Conservation (phyloP, 1,140 invertebrate genomes). For the Tetramorium parvispinum region DNA sequence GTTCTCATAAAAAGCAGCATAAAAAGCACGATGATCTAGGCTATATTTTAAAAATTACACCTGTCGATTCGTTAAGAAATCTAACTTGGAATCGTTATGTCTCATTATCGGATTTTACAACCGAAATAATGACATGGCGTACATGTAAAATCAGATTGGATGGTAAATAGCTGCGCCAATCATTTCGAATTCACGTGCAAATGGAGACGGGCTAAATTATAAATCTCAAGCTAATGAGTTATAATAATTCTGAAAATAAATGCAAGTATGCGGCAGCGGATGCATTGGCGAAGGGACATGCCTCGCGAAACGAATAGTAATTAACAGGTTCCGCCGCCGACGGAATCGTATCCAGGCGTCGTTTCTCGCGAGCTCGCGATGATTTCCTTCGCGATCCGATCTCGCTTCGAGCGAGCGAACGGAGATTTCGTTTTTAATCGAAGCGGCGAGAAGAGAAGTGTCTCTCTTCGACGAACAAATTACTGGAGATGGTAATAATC, state of each 20-base stretch:
- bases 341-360: not conserved
- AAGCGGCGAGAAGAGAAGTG: constrained; percentile 1
- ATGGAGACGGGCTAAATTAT: not conserved
- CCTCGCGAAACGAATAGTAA: not conserved
- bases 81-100: not conserved
- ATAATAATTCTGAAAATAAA: constrained; percentile 5
- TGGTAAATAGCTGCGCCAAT: not conserved
- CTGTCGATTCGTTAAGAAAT: constrained; percentile 7
- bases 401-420: not conserved
- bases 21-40: not conserved
- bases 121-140: not conserved
- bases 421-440: constrained; percentile 10
- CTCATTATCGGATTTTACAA: not conserved
- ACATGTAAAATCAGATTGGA: not conserved
- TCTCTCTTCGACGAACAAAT: constrained; percentile 39
- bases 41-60: constrained; percentile 23
- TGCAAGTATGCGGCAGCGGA: not conserved
- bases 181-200: not conserved
- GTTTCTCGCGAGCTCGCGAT: constrained; percentile 7
- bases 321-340: not conserved
- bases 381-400: constrained; percentile 13
- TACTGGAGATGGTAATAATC: constrained; percentile 30
- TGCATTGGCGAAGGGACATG: not conserved
- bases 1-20: not conserved
- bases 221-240: not conserved